A percentile compares a stretch with the other conserved stretches of the same genome.
These are phyloP conservation scores for Helobdella robusta DNA, from an alignment of 2,888 invertebrate genomes.

Conservation along the genomic window DNA sequence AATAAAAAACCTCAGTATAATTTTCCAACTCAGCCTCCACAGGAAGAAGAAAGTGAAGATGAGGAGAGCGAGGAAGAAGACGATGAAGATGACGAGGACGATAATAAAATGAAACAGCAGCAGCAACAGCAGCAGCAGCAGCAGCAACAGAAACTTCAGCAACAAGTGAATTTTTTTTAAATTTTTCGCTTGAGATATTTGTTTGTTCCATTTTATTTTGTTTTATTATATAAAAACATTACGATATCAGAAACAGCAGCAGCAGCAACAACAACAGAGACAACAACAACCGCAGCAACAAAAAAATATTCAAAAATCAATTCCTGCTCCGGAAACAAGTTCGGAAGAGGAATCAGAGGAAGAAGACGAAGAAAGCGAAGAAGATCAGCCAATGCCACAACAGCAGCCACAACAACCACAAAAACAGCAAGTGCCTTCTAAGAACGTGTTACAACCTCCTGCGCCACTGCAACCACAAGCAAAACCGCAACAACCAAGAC, in stretches of 20 bases:
- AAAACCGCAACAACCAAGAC: background rate
- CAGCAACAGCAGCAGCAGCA: background rate
- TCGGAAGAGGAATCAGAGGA: conserved; percentile 21
- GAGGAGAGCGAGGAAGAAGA: conserved; percentile 11
- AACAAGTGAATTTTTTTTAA: too few species aligned
- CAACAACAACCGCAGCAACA: background rate
- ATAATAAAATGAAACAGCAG: background rate
- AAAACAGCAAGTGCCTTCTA: background rate
- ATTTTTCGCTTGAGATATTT: too few species aligned
- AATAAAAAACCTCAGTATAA: conserved; percentile 10
- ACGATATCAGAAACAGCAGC: too few species aligned
- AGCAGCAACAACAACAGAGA: background rate
- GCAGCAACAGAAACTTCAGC: too few species aligned
- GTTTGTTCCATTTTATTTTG: too few species aligned
- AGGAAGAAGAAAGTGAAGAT: conserved; percentile 12
- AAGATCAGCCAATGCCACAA: background rate
- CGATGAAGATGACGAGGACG: background rate
- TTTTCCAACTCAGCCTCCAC: background rate
- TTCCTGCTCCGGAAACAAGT: too few species aligned
- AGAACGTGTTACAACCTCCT: background rate
- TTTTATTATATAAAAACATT: too few species aligned
- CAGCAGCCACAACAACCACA: too few species aligned
- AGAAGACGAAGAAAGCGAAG: conserved; percentile 12
- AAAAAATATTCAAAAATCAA: background rate
- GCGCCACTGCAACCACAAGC: background rate